Evolutionary conservation across 2,888 invertebrate species (phyloP).

Genomic region (Arrhopalites spinosus): DNA sequence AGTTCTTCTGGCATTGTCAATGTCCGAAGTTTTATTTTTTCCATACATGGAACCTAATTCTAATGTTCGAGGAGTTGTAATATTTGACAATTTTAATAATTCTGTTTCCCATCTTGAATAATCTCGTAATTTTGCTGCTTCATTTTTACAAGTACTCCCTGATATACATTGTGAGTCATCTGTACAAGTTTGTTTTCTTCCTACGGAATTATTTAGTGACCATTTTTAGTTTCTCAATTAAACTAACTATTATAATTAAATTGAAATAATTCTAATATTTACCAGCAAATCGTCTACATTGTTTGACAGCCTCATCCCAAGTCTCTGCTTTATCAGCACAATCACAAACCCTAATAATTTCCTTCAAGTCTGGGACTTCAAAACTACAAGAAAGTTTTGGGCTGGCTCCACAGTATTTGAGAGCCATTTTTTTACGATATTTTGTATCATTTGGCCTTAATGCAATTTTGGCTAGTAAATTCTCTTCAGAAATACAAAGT

Average conservation of each 20-base stretch:
- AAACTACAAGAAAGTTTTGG: slow-evolving; percentile 11
- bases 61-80: neutral
- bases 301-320: slow-evolving; percentile 9
- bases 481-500: neutral
- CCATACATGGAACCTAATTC: neutral
- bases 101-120: slow-evolving; percentile 21
- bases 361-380: slow-evolving; percentile 27
- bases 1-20: neutral
- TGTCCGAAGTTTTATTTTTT: neutral
- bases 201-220: too few species aligned
- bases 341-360: slow-evolving; percentile 22
- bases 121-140: slow-evolving; percentile 21
- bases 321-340: neutral
- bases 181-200: slow-evolving; percentile 26
- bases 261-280: too few species aligned
- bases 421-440: slow-evolving; percentile 1
- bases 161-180: slow-evolving; percentile 26
- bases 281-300: slow-evolving; percentile 20
- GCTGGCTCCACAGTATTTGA: neutral
- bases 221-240: too few species aligned
- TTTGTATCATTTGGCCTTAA: neutral
- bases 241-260: too few species aligned
- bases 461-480: neutral
- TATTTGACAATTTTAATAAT: neutral
- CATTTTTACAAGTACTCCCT: slow-evolving; percentile 22